phyloP scores from a whole-genome alignment of 64 coral and sea anemone species.

The Anthopleura sola region DNA sequence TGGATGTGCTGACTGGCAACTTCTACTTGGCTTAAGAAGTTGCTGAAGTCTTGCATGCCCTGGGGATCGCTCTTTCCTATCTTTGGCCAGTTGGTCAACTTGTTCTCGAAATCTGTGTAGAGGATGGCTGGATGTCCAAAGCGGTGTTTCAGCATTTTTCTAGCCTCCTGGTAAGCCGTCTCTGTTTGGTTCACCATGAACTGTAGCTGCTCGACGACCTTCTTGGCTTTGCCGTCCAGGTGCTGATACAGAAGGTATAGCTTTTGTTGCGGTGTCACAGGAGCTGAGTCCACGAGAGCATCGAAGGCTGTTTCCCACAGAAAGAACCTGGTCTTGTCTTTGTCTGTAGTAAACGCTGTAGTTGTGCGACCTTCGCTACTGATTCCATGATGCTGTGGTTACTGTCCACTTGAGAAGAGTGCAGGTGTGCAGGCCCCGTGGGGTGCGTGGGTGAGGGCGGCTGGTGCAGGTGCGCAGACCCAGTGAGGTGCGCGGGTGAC shows the following conservation, averaged over 20 bases:
- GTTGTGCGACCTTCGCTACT: background rate
- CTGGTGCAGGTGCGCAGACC: too few relatives aligned
- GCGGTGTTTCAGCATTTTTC: slow-evolving; percentile 52
- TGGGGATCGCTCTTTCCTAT: slow-evolving; percentile 44
- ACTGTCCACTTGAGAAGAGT: background rate
- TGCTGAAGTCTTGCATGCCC: slow-evolving; percentile 52
- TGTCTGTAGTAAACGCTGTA: background rate
- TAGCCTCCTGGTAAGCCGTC: slow-evolving; percentile 48
- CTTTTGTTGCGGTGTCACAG: slow-evolving; percentile 48
- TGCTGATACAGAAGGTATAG: slow-evolving; percentile 60
- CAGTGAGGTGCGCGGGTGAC: too few relatives aligned
- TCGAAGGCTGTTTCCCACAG: slow-evolving; percentile 49
- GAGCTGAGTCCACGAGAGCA: slow-evolving; percentile 29
- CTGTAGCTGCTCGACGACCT: slow-evolving; percentile 67
- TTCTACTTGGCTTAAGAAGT: slow-evolving; percentile 57
- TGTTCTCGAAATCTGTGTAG: slow-evolving; percentile 40
- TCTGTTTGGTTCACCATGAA: slow-evolving; percentile 57
- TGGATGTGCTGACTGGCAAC: slow-evolving; percentile 34
- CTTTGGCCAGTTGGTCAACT: slow-evolving; percentile 65
- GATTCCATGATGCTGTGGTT: background rate
- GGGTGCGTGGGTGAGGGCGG: too few relatives aligned
- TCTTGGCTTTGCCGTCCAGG: slow-evolving; percentile 62
- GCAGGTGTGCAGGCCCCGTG: background rate
- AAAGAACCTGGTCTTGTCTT: slow-evolving; percentile 14
- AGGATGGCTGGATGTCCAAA: slow-evolving; percentile 60